Conservation (phyloP, 2,113 vertebrate species). For the Ageneiosus marmoratus region DNA sequence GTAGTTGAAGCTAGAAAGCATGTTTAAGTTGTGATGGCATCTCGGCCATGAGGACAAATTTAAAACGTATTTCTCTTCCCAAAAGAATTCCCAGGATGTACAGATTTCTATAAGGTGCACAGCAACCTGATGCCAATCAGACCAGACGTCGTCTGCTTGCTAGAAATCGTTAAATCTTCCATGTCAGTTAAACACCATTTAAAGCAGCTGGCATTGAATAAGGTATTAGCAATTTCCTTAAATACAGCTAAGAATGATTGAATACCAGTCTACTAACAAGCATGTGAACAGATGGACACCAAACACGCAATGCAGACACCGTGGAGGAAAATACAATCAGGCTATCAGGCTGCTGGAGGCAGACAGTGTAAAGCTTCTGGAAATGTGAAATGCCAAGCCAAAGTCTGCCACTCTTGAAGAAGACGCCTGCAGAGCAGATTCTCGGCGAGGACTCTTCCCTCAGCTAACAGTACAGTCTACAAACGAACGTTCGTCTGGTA, state of each 20-base stretch:
- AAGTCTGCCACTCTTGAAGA: not conserved
- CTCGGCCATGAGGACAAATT: no score
- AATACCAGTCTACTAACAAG: not conserved
- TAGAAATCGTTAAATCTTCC: no score
- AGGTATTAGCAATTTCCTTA: not conserved
- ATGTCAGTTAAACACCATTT: not conserved
- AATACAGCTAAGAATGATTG: not conserved
- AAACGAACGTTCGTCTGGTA: not conserved
- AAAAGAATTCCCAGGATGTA: no score
- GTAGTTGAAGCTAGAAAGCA: no score
- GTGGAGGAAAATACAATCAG: not conserved
- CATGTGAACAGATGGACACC: not conserved
- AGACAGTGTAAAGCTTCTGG: slow-evolving; percentile 4
- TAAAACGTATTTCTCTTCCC: no score
- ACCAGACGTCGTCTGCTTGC: no score
- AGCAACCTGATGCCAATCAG: no score
- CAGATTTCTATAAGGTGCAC: no score
- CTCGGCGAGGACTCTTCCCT: not conserved
- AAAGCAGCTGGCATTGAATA: not conserved
- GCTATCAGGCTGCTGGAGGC: not conserved
- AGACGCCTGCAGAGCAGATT: slow-evolving; percentile 8
- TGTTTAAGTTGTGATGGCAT: no score
- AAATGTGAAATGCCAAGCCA: not conserved
- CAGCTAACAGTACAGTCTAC: not conserved
- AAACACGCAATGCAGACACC: not conserved